Evolutionary conservation across 2,888 invertebrate species (phyloP), one percentile per base, ranked within the genome.

Genomic region (Tenthredo scrophulariae): DNA sequence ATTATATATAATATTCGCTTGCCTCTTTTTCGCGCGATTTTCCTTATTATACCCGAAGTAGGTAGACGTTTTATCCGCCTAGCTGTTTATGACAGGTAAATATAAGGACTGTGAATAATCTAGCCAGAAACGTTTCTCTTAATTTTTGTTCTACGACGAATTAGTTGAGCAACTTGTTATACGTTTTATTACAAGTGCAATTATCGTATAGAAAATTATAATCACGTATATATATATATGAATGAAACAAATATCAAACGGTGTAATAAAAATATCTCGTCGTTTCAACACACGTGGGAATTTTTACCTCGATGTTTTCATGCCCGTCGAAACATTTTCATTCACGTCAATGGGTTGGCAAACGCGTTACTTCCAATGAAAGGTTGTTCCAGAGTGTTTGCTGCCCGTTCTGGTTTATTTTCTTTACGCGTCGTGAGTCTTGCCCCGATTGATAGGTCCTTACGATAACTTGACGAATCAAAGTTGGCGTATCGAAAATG

Each of bases 321-420:
- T 46, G 26, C 46, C 50, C 67, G 67, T 83, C 50, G 83, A 67
- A 67, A 83, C 67, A 70, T 67, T 67, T 83, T 70, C 83, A 70
- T 50, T 46, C 83, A 40, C 43, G 29, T 70, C 37, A 83, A 67
- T 83, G 83, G 70, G 26, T 67, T 40, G 83, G 65, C 80, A 80
- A 80, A 80, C 62, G 40, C 80, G 62, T 70, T 83, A 80, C 62
- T 80, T 70, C 83, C 83, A 50, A 83, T 83, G 46, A 29, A 67
- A 46, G 67, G 83, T 80, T 80, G 65, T 80, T 65, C 40, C 65
- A 62, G 40, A 46, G 46, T 67, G 43, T 50, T 83, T 70, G 65
- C 67, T 40, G 70, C 29, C 62, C 50, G 67, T 67, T 67, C 33
- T 67, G 18, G 18, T 46, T 70, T 70, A 50, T 83, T 83, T 67